Evolutionary conservation across 37 sponge, comb jelly and placozoan genomes (phyloP), one percentile per base, ranked within the genome.

Genomic region (Amphimedon queenslandica): DNA sequence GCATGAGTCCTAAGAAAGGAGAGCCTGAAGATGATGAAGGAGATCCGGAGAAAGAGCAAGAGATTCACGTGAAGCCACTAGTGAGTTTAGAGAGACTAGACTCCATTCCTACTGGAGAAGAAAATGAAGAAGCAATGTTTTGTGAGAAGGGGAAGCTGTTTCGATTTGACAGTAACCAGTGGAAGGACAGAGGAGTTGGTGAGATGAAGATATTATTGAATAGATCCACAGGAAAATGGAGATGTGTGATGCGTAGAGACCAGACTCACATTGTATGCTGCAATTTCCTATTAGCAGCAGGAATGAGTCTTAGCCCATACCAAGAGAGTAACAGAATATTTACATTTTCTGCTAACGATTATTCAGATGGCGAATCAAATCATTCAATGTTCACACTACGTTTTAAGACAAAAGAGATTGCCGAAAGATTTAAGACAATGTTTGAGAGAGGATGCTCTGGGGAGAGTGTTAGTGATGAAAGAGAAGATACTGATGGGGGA

Each of bases 211-310:
- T 93, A 4, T 63, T 88, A 3, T 71, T 60, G 31, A 64, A 81
- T 58, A 77, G 55, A 30, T 16, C 20, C 28, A 88, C 79, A 41
- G 77, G 80, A 4, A 77, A 76, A 47, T 39, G 56, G 43, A 75
- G 95, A 23, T 33, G 90, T 23, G 55, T 94, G n/a, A 90, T 94
- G 95, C 64, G 98, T 38, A 77, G 98, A 42, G 98, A 97, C 55
- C 89, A 84, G 55, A 83, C 87, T 6, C 70, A 80, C 69, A 97
- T 90, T 67, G 33, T 97, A 16, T 97, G 98, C 75, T 90, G 91
- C 42, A 97, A 93, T 56, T 94, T 93, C 43, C 77, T 43, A 75
- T 77, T 97, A 32, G 82, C 78, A 47, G 38, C 68, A 5, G 83
- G 79, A 29, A 93, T 93, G 92, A 80, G 56, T 13, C 72, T 96